Conservation (phyloP, 2,888 invertebrate species). For the Melikaiella ostensackeni region DNA sequence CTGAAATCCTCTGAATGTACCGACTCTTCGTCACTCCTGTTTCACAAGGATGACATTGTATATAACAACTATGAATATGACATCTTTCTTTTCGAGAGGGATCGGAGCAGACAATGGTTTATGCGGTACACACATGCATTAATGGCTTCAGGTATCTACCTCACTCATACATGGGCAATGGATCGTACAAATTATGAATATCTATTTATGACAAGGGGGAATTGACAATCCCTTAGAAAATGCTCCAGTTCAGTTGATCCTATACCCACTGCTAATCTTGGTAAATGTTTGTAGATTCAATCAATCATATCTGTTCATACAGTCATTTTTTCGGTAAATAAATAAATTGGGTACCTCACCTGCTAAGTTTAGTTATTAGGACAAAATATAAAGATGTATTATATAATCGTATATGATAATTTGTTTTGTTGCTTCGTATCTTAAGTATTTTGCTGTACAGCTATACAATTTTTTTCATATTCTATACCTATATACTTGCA, state of each 20-base stretch:
- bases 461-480: too few species aligned
- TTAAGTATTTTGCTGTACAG: too few species aligned
- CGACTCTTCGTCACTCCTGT: conserved; percentile 58
- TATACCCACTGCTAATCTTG: background rate
- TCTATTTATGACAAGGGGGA: conserved; percentile 30
- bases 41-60: conserved; percentile 65
- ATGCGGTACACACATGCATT: conserved; percentile 39
- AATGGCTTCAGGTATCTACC: conserved; percentile 42
- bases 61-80: conserved; percentile 64
- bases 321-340: background rate
- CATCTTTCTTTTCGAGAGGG: conserved; percentile 59
- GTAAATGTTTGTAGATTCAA: conserved; percentile 29
- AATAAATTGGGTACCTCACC: background rate
- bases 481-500: too few species aligned
- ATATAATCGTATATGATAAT: too few species aligned
- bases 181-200: conserved; percentile 36
- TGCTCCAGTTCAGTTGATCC: conserved; percentile 14
- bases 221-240: conserved; percentile 31
- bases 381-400: too few species aligned
- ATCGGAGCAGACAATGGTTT: conserved; percentile 43
- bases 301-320: conserved; percentile 2
- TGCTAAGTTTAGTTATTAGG: too few species aligned
- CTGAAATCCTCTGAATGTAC: conserved; percentile 37
- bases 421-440: too few species aligned
- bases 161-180: conserved; percentile 41